Evolutionary conservation across 2,797 vertebrate genomes (phyloP).

Genomic region (Novumbra hubbsi): DNA sequence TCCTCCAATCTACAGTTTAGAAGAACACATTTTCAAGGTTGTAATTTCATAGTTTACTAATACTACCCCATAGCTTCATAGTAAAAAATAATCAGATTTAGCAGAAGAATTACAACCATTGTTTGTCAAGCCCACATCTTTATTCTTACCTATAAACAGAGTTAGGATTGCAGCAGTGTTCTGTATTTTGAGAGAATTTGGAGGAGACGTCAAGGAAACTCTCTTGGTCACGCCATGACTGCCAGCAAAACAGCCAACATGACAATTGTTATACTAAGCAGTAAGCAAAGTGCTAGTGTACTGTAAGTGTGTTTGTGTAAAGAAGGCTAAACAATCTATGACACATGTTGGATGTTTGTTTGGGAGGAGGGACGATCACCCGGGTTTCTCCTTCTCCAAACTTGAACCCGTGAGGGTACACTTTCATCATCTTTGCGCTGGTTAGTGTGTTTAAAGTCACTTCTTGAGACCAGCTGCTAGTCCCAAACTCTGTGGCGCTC

Average conservation of each 20-base stretch:
- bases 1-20: background rate
- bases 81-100: background rate
- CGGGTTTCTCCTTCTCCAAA: background rate
- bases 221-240: background rate
- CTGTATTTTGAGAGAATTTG: slow-evolving; percentile 38
- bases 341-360: background rate
- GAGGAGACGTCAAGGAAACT: slow-evolving; percentile 35
- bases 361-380: background rate
- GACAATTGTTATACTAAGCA: slow-evolving; percentile 50
- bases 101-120: background rate
- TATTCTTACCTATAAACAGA: slow-evolving; percentile 37
- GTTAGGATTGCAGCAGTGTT: slow-evolving; percentile 31
- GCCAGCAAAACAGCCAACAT: slow-evolving; percentile 31
- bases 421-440: background rate
- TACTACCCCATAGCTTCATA: background rate
- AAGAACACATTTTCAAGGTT: background rate
- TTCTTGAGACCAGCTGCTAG: background rate
- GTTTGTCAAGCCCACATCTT: background rate
- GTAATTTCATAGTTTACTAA: background rate
- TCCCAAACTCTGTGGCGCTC: background rate
- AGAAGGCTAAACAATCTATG: background rate
- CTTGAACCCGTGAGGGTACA: background rate
- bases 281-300: slow-evolving; percentile 37
- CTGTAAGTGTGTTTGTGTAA: slow-evolving; percentile 42
- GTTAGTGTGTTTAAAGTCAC: background rate